These are phyloP conservation scores for Propithecus deckenii DNA, from an alignment of 2,797 vertebrate genomes.

Conservation along the genomic window DNA sequence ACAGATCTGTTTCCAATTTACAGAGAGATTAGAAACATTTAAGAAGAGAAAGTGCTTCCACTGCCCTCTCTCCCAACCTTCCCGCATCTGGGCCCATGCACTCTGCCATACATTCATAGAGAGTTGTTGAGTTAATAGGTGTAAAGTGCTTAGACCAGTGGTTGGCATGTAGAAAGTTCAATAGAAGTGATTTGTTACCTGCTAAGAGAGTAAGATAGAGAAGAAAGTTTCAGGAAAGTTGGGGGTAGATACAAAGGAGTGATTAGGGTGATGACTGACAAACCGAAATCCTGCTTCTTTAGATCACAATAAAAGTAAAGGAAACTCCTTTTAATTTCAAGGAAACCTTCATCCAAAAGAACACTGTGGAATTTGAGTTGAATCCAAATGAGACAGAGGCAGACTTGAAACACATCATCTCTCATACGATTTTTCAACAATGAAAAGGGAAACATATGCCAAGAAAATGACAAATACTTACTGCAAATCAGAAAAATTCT, in stretches of 20 bases:
- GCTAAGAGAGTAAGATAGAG: background rate
- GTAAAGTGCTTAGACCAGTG: background rate
- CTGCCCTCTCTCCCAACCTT: background rate
- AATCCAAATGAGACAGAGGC: background rate
- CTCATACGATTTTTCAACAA: background rate
- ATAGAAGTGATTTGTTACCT: background rate
- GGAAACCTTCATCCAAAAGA: slow-evolving; percentile 39
- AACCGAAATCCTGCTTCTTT: background rate
- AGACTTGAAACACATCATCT: slow-evolving; percentile 31
- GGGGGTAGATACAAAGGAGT: background rate
- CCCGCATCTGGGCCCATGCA: background rate
- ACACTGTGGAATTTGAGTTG: background rate
- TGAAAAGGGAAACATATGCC: slow-evolving; percentile 36
- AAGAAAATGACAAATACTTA: slow-evolving; percentile 49
- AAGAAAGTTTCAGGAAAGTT: background rate
- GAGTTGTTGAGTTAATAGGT: background rate
- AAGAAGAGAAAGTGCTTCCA: background rate
- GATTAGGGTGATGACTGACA: background rate
- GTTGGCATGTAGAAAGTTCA: background rate
- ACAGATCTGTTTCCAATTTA: background rate
- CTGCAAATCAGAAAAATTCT: slow-evolving; percentile 31
- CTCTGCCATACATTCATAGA: background rate
- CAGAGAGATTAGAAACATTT: background rate
- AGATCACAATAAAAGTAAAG: background rate
- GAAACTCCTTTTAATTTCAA: background rate